A percentile compares a stretch with the other conserved stretches of the same genome.
Evolutionary conservation across 2,888 invertebrate genomes (phyloP).

Genomic region (Diplolepis rosae): DNA sequence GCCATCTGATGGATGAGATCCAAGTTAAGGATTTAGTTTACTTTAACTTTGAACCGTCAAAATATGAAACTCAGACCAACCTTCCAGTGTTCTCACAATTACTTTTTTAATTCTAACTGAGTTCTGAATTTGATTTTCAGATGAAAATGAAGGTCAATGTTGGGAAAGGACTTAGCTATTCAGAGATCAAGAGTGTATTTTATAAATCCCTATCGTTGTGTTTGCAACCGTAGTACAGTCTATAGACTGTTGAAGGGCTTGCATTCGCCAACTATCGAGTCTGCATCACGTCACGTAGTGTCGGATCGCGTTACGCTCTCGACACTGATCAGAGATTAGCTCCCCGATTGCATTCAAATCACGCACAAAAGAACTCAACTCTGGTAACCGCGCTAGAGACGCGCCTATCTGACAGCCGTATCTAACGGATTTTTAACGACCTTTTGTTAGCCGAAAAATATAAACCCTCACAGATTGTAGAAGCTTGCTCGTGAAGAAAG

Average conservation of each 20-base stretch:
- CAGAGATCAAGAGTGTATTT: too few relatives aligned
- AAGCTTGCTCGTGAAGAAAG: constrained; percentile 34
- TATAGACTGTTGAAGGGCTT: constrained; percentile 35
- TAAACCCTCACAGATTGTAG: constrained; percentile 35
- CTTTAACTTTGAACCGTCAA: too few relatives aligned
- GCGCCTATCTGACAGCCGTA: constrained; percentile 69
- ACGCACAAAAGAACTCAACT: constrained; percentile 70
- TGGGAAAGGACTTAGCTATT: too few relatives aligned
- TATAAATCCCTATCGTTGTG: constrained; percentile 25
- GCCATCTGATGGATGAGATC: too few relatives aligned
- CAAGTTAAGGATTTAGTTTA: too few relatives aligned
- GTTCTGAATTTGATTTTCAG: too few relatives aligned
- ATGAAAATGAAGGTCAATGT: too few relatives aligned
- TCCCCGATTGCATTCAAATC: constrained; percentile 72
- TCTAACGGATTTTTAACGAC: constrained; percentile 73
- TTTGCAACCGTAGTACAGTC: background rate
- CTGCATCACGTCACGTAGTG: constrained; percentile 69
- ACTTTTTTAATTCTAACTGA: too few relatives aligned
- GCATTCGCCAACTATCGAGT: constrained; percentile 66
- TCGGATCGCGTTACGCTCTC: constrained; percentile 72
- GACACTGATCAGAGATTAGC: constrained; percentile 73
- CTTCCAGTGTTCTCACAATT: too few relatives aligned
- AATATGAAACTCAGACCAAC: too few relatives aligned
- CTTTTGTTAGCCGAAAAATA: constrained; percentile 66
- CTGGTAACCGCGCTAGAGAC: constrained; percentile 55